Base-by-base conservation (phyloP, 2,797 vertebrate species). In the Lates japonicus region DNA sequence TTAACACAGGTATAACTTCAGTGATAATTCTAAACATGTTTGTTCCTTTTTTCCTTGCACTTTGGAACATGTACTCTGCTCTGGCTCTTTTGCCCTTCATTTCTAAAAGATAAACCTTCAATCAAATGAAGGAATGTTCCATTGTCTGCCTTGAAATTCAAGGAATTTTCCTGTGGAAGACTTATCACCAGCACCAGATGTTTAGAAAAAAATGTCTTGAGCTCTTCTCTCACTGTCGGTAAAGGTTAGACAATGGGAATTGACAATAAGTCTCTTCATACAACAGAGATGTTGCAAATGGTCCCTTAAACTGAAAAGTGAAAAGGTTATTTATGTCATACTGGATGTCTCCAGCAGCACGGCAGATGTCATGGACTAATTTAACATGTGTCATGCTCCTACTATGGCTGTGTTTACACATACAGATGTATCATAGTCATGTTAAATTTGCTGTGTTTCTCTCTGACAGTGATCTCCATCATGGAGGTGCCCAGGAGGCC, bases 401-500 rank as follows among this genome's bases (percentile, higher is more conserved):
- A 20, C 20, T 20, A 0, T 25, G 10, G n/a, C n/a, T 46, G 8
- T 8, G 13, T 42, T 37, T 12, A 41, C 17, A n/a, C 5, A 29
- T 0, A 41, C 29, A 51, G 20, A n/a, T 48, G 20, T 25, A 35
- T 17, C 17, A 4, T 16, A 0, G 16, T 25, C 57, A 1, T 33
- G 39, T 8, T 55, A 52, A 22, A 57, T 46, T 3, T 51, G 48
- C 6, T 8, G 8, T 11, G 59, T 63, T 46, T 75, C 4, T 81
- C 49, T 80, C 46, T 58, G 35, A 68, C 83, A 94, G 93, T 59
- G 42, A 84, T 66, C 58, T 71, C 66, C 63, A 64, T 5, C 80
- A 95, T 96, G 95, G 90, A 93, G 67, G 88, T 89, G 6, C 88
- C 91, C 39, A 54, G 82, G 39, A 92, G 88, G 65, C 80, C 69